A percentile compares a stretch with the other conserved stretches of the same genome.
Evolutionary conservation across 2,888 invertebrate species (phyloP).

Genomic region (Acleris emargana): DNA sequence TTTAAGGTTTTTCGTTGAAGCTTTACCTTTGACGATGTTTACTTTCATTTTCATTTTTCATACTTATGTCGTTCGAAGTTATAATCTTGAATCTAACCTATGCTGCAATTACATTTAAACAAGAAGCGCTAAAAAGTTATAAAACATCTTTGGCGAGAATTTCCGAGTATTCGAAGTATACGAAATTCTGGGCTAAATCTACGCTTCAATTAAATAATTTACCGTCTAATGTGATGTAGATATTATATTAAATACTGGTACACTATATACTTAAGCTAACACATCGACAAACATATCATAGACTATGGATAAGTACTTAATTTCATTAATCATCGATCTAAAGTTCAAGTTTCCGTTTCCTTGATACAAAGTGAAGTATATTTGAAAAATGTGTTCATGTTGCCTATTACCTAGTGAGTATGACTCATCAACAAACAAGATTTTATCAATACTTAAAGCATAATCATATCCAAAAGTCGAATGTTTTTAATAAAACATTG

Average conservation of each 20-base stretch:
- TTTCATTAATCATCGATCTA: slow-evolving; percentile 49
- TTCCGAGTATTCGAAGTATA: too few relatives aligned
- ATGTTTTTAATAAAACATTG: slow-evolving; percentile 52
- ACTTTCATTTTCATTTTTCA: background rate
- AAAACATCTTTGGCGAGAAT: slow-evolving; percentile 56
- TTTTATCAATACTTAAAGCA: slow-evolving; percentile 27
- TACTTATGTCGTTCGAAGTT: background rate
- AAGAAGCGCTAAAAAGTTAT: slow-evolving; percentile 42
- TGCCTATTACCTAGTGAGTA: slow-evolving; percentile 27
- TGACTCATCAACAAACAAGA: slow-evolving; percentile 27
- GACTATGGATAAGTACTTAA: slow-evolving; percentile 55
- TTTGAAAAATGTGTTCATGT: slow-evolving; percentile 23
- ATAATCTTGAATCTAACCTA: slow-evolving; percentile 37
- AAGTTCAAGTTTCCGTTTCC: slow-evolving; percentile 24
- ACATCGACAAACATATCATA: slow-evolving; percentile 57
- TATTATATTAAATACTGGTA: slow-evolving; percentile 36
- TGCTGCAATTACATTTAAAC: slow-evolving; percentile 17
- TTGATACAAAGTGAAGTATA: slow-evolving; percentile 24
- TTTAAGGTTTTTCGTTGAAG: slow-evolving; percentile 5
- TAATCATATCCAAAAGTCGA: slow-evolving; percentile 40
- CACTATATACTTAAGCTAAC: slow-evolving; percentile 56
- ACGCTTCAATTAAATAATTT: slow-evolving; percentile 34
- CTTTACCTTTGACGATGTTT: background rate
- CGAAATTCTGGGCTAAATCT: slow-evolving; percentile 32
- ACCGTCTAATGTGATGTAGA: slow-evolving; percentile 36